phyloP scores from a whole-genome alignment of 2,888 invertebrate species.

The Ophion ventricosus region DNA sequence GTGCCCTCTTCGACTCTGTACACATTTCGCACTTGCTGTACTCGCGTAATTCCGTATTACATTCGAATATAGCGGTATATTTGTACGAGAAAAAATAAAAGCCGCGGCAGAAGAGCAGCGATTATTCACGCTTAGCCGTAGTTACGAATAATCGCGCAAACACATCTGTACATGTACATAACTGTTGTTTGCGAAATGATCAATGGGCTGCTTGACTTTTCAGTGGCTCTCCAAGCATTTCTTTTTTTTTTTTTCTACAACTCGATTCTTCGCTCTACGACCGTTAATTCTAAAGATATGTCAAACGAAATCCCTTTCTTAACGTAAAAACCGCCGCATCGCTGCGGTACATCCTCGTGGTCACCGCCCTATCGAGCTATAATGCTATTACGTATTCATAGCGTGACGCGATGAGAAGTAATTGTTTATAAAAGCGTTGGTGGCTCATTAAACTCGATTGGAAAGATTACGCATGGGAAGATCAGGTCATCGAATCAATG shows the following conservation, averaged over 20 bases:
- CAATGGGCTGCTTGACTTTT: conserved; percentile 4
- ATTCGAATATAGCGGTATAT: conserved; percentile 27
- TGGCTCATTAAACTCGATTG: neutral
- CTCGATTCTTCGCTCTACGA: neutral
- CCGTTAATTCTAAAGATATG: neutral
- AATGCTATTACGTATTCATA: neutral
- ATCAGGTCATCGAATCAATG: neutral
- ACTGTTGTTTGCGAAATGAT: conserved; percentile 7
- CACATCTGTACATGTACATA: neutral
- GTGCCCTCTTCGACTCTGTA: neutral
- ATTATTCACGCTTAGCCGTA: conserved; percentile 35
- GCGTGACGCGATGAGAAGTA: neutral
- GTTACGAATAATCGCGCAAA: conserved; percentile 27
- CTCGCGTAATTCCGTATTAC: conserved; percentile 8
- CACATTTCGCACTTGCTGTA: conserved; percentile 9
- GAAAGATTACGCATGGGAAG: neutral
- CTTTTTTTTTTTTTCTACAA: no score
- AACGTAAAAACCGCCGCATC: neutral
- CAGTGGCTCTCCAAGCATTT: neutral
- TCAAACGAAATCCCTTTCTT: neutral
- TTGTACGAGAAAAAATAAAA: neutral
- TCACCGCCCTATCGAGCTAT: neutral
- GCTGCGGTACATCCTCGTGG: neutral
- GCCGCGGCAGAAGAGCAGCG: conserved; percentile 9
- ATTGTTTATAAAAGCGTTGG: neutral